Evolutionary conservation across 2,888 invertebrate species (phyloP).

Genomic region (Linnaemya vulpina): DNA sequence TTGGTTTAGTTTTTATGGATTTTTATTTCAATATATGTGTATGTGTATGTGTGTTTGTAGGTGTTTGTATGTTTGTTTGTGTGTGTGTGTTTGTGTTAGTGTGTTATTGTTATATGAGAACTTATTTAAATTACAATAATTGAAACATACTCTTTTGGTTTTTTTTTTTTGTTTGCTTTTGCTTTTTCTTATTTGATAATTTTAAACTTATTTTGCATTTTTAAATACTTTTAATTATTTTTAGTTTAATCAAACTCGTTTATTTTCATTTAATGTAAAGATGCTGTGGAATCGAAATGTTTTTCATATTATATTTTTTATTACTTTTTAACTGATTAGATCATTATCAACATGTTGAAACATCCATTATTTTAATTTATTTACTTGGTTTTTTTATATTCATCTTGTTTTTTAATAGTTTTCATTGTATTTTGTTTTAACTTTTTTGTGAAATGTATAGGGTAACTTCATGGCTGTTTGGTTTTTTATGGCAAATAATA

Average conservation of each 20-base stretch:
- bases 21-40: constrained; percentile 32
- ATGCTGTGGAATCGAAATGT: constrained; percentile 51
- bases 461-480: not conserved
- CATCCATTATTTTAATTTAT: constrained; percentile 48
- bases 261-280: constrained; percentile 19
- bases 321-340: constrained; percentile 49
- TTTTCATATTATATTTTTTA: constrained; percentile 33
- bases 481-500: not conserved
- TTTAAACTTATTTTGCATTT: constrained; percentile 42
- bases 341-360: constrained; percentile 54
- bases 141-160: constrained; percentile 67
- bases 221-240: constrained; percentile 46
- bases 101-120: constrained; percentile 47
- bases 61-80: constrained; percentile 18
- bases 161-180: not conserved
- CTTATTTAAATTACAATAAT: constrained; percentile 72
- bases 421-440: constrained; percentile 32
- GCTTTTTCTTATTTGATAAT: constrained; percentile 26
- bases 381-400: constrained; percentile 30
- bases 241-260: constrained; percentile 61
- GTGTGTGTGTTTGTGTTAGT: not conserved
- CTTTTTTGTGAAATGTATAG: constrained; percentile 41
- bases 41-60: constrained; percentile 6
- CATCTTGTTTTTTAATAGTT: not conserved
- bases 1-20: constrained; percentile 26